Evolutionary conservation across 2,888 invertebrate species (phyloP).

Genomic region (Polydrusus pterygomalis): DNA sequence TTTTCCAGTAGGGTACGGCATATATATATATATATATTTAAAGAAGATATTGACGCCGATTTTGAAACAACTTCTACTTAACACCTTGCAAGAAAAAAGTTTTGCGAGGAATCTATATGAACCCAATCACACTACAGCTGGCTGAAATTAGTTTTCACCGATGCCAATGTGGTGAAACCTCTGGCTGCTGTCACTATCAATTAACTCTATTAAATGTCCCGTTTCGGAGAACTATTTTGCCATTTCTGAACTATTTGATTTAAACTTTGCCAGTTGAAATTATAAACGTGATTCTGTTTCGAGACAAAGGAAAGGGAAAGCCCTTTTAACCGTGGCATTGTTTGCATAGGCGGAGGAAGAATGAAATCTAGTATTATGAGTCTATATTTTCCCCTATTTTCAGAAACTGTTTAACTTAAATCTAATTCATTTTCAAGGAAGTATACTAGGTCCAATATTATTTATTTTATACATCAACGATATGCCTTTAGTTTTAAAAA

Average conservation of each 20-base stretch:
- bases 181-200: conserved; percentile 27
- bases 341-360: neutral
- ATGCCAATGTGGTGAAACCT: conserved; percentile 18
- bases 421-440: too few species aligned
- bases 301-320: conserved; percentile 26
- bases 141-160: conserved; percentile 13
- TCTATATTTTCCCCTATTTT: too few species aligned
- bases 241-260: conserved; percentile 32
- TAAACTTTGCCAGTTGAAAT: conserved; percentile 27
- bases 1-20: too few species aligned
- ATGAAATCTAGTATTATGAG: too few species aligned
- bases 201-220: conserved; percentile 31
- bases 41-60: too few species aligned
- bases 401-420: too few species aligned
- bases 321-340: conserved; percentile 6
- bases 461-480: too few species aligned
- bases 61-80: too few species aligned
- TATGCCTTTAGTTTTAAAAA: too few species aligned
- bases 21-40: too few species aligned
- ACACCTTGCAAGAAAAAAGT: neutral
- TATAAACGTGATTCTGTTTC: conserved; percentile 19
- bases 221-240: conserved; percentile 29
- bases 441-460: too few species aligned
- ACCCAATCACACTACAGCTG: conserved; percentile 9
- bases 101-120: conserved; percentile 1